Evolutionary conservation across 1,140 invertebrate genomes (phyloP), one percentile per base, ranked within the genome.

Genomic region (Drosophila mojavensis): DNA sequence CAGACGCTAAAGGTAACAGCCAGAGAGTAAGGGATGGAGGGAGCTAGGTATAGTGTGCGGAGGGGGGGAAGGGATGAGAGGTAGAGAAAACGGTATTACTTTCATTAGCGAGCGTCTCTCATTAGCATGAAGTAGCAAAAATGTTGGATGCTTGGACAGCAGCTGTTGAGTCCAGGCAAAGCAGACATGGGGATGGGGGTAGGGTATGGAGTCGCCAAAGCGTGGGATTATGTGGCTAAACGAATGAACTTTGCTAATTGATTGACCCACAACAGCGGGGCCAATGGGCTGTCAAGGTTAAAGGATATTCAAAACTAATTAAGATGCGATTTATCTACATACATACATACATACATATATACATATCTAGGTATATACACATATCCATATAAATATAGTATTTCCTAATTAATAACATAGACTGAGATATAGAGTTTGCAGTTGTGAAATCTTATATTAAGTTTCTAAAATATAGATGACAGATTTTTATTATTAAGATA

Each of bases 251-350:
- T 28, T 60, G 58, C 58, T 10, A 43, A 10, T 43, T 10, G 15
- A 26, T 60, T 60, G 58, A 60, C 43, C 58, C 26, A 45, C 9
- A 36, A 30, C 39, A 28, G 43, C 15, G 24, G 43, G 43, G 43
- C 43, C 33, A 60, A 60, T 47, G 41, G 11, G 45, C 58, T 30
- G 26, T 47, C 58, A 60, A 60, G 58, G 58, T 47, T 47, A 60
- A 47, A 36, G 33, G 33, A 36, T 36, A 36, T 36, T 36, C 10
- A 36, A 36, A 36, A 11, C 33, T 36, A 11, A 36, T 36, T 36
- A 11, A 11, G 33, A 0, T 36, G 33, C 33, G 33, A 36, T 5
- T 36, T 11, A 36, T 11, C 11, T 36, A 36, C 33, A 11, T 36
- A 36, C 6, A 33, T 28, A 28, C 26, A 33, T 33, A 6, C 30